phyloP scores from a whole-genome alignment of 1,140 invertebrate species.

The Conus betulinus region DNA sequence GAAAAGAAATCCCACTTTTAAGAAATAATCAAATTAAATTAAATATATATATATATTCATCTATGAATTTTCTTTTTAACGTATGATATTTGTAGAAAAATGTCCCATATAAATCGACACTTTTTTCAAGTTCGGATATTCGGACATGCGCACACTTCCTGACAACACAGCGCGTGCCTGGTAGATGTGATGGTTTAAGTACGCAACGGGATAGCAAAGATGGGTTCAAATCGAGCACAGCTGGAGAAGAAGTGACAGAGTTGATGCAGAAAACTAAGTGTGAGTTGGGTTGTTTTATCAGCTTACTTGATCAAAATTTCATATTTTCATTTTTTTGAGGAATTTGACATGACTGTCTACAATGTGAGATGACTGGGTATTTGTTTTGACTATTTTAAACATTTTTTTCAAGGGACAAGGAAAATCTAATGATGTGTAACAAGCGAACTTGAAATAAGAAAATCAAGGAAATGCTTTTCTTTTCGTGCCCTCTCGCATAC shows the following conservation, averaged over 20 bases:
- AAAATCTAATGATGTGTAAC: too few relatives aligned
- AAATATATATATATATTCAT: too few relatives aligned
- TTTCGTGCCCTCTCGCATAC: too few relatives aligned
- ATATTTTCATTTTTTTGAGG: too few relatives aligned
- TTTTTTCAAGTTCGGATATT: not conserved
- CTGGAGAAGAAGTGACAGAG: conserved; percentile 46
- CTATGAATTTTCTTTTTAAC: not conserved
- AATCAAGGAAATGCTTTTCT: too few relatives aligned
- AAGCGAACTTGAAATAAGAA: too few relatives aligned
- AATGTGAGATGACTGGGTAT: too few relatives aligned
- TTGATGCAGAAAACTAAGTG: conserved; percentile 43
- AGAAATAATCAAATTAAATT: not conserved
- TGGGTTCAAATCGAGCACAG: conserved; percentile 46
- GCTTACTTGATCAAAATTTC: too few relatives aligned
- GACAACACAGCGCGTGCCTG: conserved; percentile 39
- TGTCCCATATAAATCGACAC: too few relatives aligned
- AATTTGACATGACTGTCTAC: too few relatives aligned
- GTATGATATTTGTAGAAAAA: not conserved
- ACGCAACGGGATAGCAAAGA: conserved; percentile 7
- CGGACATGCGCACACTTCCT: conserved; percentile 51
- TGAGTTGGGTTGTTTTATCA: conserved; percentile 6
- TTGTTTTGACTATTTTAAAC: too few relatives aligned
- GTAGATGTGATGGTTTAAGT: not conserved
- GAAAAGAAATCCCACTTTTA: not conserved
- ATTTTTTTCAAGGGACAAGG: too few relatives aligned